Conservation (phyloP, 2,888 invertebrate species). For the Drosophila greeni region DNA sequence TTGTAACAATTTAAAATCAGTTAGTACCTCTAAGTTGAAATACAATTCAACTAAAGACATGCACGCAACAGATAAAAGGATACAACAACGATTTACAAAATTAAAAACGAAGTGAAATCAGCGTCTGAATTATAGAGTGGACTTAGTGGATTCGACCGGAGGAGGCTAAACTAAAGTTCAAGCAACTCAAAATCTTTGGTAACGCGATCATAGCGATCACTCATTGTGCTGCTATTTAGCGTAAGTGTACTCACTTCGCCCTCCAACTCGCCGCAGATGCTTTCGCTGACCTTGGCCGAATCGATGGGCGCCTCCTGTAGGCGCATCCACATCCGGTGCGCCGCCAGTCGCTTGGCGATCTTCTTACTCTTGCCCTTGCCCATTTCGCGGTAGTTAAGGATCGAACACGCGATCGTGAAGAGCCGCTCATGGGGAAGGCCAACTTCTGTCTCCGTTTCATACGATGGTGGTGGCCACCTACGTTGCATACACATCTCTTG, state of each 20-base stretch:
- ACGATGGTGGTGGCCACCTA: constrained; percentile 96
- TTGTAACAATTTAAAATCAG: neutral
- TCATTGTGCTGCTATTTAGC: constrained; percentile 15
- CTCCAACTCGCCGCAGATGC: constrained; percentile 85
- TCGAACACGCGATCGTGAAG: constrained; percentile 94
- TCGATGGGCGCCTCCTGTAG: constrained; percentile 88
- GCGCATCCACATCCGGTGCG: constrained; percentile 94
- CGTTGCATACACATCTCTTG: constrained; percentile 98
- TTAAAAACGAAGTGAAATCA: neutral
- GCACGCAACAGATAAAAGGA: neutral
- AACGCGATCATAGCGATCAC: constrained; percentile 39
- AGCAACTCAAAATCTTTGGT: constrained; percentile 19
- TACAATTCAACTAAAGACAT: neutral
- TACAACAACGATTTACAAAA: neutral
- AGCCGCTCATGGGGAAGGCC: constrained; percentile 95
- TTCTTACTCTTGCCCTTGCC: constrained; percentile 97
- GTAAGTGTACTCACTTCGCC: constrained; percentile 82
- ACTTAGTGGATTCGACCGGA: too few relatives aligned
- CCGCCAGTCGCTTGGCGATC: constrained; percentile 96
- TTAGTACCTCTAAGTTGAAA: too few relatives aligned
- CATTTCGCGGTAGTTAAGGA: constrained; percentile 90
- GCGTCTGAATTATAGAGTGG: neutral
- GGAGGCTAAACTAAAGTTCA: constrained; percentile 42
- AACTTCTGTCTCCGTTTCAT: constrained; percentile 85
- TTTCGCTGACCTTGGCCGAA: constrained; percentile 81